These are phyloP conservation scores for Polyploca ridens DNA, from an alignment of 2,888 invertebrate genomes.

Conservation along the genomic window DNA sequence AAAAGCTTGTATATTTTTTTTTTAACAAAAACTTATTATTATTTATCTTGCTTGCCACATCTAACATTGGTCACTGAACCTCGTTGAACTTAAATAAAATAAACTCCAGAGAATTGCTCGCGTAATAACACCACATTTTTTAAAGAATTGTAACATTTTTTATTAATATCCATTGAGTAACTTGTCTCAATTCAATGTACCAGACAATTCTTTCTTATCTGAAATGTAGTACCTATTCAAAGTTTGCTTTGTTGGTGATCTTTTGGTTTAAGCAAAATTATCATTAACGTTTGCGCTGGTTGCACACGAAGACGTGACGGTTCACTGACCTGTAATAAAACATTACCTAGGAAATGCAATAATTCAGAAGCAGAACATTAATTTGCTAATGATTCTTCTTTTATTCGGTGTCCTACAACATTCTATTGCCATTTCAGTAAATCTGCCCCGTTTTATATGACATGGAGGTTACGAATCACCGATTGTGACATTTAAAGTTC, in stretches of 20 bases:
- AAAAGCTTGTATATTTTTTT: too few relatives aligned
- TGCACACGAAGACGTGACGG: too few relatives aligned
- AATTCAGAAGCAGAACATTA: neutral
- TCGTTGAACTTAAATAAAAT: neutral
- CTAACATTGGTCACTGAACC: neutral
- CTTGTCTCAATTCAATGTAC: neutral
- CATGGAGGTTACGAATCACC: conserved; percentile 45
- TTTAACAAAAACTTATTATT: too few relatives aligned
- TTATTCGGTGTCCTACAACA: neutral
- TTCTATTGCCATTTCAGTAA: conserved; percentile 4
- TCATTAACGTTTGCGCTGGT: neutral
- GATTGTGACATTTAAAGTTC: conserved; percentile 80
- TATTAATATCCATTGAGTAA: neutral
- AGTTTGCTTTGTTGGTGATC: neutral
- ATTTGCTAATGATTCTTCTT: neutral
- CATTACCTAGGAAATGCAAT: neutral
- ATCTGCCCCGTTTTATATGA: conserved; percentile 17
- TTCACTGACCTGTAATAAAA: too few relatives aligned
- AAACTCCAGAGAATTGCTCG: neutral
- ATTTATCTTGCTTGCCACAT: neutral
- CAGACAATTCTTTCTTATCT: neutral
- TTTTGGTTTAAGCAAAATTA: neutral
- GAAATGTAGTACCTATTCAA: neutral
- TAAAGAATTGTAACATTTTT: neutral
- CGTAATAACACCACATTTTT: neutral